Base-by-base conservation (phyloP, 2,797 vertebrate genomes). In the Liparis tanakae region DNA sequence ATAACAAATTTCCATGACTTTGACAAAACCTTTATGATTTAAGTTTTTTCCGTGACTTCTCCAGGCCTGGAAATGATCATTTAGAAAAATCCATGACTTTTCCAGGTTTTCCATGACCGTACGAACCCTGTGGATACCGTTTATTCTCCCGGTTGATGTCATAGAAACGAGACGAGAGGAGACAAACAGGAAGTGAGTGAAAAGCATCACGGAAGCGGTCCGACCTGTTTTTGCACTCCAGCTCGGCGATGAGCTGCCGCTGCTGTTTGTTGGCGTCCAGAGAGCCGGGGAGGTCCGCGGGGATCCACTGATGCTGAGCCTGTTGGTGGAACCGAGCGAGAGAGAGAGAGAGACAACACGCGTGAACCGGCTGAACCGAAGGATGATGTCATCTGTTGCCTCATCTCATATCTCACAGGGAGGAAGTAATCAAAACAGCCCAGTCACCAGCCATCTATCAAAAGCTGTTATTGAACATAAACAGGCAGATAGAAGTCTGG, bases 211-310 rank as follows among this genome's bases (percentile, higher is more conserved):
- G 3, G 10, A 75, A n/a, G 61, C 70, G 67, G 48, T 75, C 69
- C 7, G 88, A 99, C 98, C 97, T 96, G 95, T 99, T 99, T 92
- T 99, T 99, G 90, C 96, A 98, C 92, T 99, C 98, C 1, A 99
- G 96, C 93, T 99, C 98, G 6, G 98, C 98, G 34, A 99, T 99
- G 88, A 99, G 96, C 90, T 98, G 98, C 87, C 98, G 93, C 88
- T 99, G 98, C 66, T 99, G 97, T 85, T 98, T 99, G 91, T 99
- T 99, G 86, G 96, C 95, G 86, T 99, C 98, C 64, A 99, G 96
- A 93, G 96, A 97, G 90, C 96, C 96, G 84, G 96, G 95, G 74
- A 98, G 95, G 91, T 99, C 98, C 74, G 96, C 92, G 43, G 97
- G 94, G 70, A 94, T 93, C 91, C 96, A 95, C 89, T 97, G 97